Conservation (phyloP, 2,888 invertebrate species). For the Drosophila demipolita region DNA sequence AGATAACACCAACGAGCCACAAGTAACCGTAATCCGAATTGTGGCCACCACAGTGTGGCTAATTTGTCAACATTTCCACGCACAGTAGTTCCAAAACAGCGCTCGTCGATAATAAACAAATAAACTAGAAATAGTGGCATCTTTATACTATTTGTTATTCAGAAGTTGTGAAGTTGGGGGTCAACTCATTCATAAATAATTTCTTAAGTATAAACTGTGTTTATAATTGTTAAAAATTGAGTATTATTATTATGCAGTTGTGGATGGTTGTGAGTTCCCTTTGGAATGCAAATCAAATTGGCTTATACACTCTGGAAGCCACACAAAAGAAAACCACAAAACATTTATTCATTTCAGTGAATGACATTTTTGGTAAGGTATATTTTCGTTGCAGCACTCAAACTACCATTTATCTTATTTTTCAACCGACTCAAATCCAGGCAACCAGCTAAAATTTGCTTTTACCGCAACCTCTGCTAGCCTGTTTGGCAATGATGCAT, state of each 20-base stretch:
- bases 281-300: constrained; percentile 10
- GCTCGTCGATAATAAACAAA: background rate
- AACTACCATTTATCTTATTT: background rate
- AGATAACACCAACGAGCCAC: constrained; percentile 7
- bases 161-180: background rate
- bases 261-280: background rate
- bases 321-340: constrained; percentile 43
- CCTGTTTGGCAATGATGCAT: constrained; percentile 23
- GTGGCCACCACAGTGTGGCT: constrained; percentile 33
- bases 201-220: background rate
- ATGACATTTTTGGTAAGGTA: constrained; percentile 24
- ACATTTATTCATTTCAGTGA: constrained; percentile 20
- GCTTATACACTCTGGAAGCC: constrained; percentile 25
- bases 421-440: constrained; percentile 12
- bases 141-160: background rate
- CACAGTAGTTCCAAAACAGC: constrained; percentile 34
- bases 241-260: background rate
- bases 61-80: constrained; percentile 27
- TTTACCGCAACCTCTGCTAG: constrained; percentile 7
- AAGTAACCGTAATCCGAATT: constrained; percentile 47
- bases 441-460: constrained; percentile 1
- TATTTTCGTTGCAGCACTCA: background rate
- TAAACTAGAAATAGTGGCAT: background rate
- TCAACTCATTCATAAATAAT: background rate
- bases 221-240: background rate